Base-by-base conservation (phyloP, 2,888 invertebrate species). In the Agrotis exclamationis region DNA sequence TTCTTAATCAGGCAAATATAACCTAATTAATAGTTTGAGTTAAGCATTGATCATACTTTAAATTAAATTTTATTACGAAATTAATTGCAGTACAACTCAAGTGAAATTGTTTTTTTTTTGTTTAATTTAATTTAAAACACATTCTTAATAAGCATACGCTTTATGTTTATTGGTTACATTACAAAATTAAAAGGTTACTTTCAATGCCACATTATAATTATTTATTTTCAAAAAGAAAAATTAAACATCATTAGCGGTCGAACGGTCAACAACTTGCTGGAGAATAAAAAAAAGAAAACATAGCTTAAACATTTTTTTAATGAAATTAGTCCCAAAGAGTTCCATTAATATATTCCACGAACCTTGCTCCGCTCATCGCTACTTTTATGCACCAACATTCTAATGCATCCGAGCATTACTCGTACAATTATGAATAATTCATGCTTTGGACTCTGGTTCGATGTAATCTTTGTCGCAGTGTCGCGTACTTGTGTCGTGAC, bases 391-490 rank as follows among this genome's bases (percentile, higher is more conserved):
- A 62, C 48, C 44, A 50, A 70, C 59, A 81, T 71, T 81, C 57
- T 76, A 80, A 76, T 28, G 77, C 70, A 71, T 71, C 77, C 70
- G 57, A 80, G 24, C 66, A 65, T 24, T 69, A 50, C 68, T 81
- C 18, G 48, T 18, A 56, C n/a, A n/a, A 56, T 59, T 53, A 79
- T 79, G 71, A 79, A 81, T 79, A 56, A 81, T 79, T 81, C 82
- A 79, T 72, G 16, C 14, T 47, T 2, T 65, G 51, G 44, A 18
- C 56, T 39, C 20, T 63, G 54, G 58, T 65, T 71, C 62, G 65
- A 63, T 79, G 54, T 71, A 71, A 79, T 79, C 70, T 80, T 22
- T 13, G 33, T 20, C 24, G 57, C 53, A 58, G 47, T 58, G 56
- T 60, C 63, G 70, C 69, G 45, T 45, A 54, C 58, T n/a, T 62